Conservation (phyloP, 1,140 invertebrate species). For the Drosophila ironensis region DNA sequence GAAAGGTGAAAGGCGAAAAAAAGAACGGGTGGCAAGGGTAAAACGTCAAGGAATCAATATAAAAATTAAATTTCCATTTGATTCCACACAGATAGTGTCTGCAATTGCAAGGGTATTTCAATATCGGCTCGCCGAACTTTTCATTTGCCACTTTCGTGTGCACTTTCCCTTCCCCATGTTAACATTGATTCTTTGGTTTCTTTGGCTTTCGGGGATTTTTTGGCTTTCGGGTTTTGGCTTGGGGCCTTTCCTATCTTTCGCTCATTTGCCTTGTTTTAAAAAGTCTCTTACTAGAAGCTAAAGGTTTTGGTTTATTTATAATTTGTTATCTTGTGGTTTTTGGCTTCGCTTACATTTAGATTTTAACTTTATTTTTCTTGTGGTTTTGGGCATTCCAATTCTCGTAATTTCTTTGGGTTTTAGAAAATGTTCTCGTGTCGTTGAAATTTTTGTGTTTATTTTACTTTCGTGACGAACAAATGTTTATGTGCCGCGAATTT, state of each 20-base stretch:
- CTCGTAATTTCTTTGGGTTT: conserved; percentile 4
- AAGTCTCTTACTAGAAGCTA: conserved; percentile 68
- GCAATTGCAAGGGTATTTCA: conserved; percentile 37
- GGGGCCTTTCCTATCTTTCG: conserved; percentile 5
- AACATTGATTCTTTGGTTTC: conserved; percentile 32
- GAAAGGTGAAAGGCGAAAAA: too few relatives aligned
- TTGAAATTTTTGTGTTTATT: conserved; percentile 18
- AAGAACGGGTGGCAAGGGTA: too few relatives aligned
- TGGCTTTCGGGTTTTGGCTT: conserved; percentile 1
- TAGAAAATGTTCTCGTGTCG: conserved; percentile 53
- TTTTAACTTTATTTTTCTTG: conserved; percentile 49
- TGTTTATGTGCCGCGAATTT: conserved; percentile 63
- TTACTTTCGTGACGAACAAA: conserved; percentile 45
- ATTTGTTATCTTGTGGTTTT: conserved; percentile 32
- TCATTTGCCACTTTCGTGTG: conserved; percentile 8
- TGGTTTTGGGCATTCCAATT: conserved; percentile 45
- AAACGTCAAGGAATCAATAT: too few relatives aligned
- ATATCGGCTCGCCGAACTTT: conserved; percentile 20
- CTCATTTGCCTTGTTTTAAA: conserved; percentile 50
- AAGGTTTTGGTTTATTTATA: conserved; percentile 44
- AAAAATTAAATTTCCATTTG: neutral
- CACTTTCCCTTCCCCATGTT: conserved; percentile 18
- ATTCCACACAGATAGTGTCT: neutral
- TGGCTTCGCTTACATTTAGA: conserved; percentile 47
- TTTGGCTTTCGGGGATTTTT: conserved; percentile 1